Evolutionary conservation across 2,113 vertebrate genomes (phyloP), one percentile per base, ranked within the genome.

Genomic region (Pelecanoides urinatrix): DNA sequence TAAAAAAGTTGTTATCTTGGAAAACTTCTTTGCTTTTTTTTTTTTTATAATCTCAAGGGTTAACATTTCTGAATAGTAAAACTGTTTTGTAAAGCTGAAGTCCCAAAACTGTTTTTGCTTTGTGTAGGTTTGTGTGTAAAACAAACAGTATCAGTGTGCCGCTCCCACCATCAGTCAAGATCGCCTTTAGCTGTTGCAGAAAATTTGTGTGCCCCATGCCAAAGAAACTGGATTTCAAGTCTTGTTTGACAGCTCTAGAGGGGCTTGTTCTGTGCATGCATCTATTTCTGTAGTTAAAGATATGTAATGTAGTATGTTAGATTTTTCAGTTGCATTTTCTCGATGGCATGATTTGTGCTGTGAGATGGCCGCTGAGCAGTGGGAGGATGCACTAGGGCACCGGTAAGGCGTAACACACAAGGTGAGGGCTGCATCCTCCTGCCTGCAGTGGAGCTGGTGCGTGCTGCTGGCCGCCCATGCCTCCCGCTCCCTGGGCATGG

Each of bases 371-470:
- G 20, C 53, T 36, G 62, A 29, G 67, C 16, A 1, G 13, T 2
- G 4, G n/a, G 19, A 36, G 49, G 53, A 27, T 65, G 75, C 58
- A 1, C 19, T 23, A 8, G 42, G 25, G 42, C 36, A 29, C 25
- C 0, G 1, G 19, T 44, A 12, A 9, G 49, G 30, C 0, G 13
- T 44, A 47, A 23, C 27, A 2, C 59, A 13, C 1, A 5, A 32
- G 32, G 19, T 9, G 75, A 45, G 22, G 29, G 62, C 49, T 65
- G 38, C 4, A 5, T 22, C 75, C 36, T 29, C 11, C 89, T 84
- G 36, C 40, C 32, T 34, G 16, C 21, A 12, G 11, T 16, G 23
- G 56, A 66, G 56, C 75, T 45, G 55, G 9, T 40, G 59, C 0
- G 2, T 47, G 49, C 21, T 22, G 36, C 45, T 52, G 65, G 15